These are phyloP conservation scores for Progne subis DNA, from an alignment of 2,113 vertebrate genomes.

Conservation along the genomic window DNA sequence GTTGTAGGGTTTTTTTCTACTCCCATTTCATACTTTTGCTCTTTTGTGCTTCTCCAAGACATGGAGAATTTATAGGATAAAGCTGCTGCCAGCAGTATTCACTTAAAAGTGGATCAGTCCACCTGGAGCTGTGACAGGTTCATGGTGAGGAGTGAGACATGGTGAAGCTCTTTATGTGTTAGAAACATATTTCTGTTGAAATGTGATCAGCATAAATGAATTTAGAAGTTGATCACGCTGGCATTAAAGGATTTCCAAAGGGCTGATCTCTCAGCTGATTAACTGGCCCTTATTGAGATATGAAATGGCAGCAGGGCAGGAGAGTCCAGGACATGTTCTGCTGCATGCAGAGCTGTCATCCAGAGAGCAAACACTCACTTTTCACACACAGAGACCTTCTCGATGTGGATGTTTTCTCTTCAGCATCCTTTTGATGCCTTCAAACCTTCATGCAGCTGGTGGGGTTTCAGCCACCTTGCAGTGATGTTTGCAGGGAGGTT, in stretches of 20 bases:
- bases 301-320: neutral
- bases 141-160: neutral
- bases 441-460: neutral
- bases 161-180: neutral
- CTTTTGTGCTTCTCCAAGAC: neutral
- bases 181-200: neutral
- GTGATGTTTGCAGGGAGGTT: neutral
- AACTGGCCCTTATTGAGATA: neutral
- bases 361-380: neutral
- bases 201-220: neutral
- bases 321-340: neutral
- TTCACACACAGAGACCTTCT: neutral
- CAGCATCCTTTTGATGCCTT: neutral
- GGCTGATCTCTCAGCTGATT: neutral
- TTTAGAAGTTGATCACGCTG: neutral
- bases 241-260: neutral
- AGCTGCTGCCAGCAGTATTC: neutral
- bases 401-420: neutral
- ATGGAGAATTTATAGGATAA: neutral
- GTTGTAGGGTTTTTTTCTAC: neutral
- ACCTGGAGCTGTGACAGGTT: slow-evolving; percentile 9
- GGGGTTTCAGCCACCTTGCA: neutral
- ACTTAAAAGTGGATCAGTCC: neutral
- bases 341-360: neutral
- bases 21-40: neutral